These are phyloP conservation scores for Sinella curviseta DNA, from an alignment of 1,140 invertebrate genomes.

Conservation along the genomic window DNA sequence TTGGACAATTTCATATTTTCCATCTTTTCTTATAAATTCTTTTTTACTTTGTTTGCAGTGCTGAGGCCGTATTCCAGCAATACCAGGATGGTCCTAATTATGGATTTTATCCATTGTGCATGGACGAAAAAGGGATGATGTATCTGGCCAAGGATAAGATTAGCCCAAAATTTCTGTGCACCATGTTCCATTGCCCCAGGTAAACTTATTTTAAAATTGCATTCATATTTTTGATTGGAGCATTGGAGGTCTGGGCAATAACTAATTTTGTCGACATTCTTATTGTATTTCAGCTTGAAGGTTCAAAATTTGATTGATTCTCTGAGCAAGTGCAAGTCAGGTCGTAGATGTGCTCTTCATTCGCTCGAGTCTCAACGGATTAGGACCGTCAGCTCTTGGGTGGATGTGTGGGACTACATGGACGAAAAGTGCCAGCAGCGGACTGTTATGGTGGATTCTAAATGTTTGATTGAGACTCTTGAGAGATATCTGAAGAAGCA, in stretches of 20 bases:
- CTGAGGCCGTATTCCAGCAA: conserved; percentile 80
- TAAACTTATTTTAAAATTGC: conserved; percentile 55
- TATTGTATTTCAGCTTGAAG: conserved; percentile 24
- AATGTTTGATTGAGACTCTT: conserved; percentile 76
- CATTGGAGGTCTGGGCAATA: too few relatives aligned
- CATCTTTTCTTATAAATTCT: neutral
- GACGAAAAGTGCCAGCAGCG: conserved; percentile 77
- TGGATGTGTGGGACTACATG: conserved; percentile 85
- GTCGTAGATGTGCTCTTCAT: conserved; percentile 79
- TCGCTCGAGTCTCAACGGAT: conserved; percentile 81
- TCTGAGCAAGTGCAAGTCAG: conserved; percentile 81
- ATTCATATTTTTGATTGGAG: too few relatives aligned
- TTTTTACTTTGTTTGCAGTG: conserved; percentile 62
- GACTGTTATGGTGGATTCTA: conserved; percentile 79
- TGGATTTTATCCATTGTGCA: conserved; percentile 77
- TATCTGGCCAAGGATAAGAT: conserved; percentile 67
- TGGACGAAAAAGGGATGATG: conserved; percentile 65
- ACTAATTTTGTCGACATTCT: too few relatives aligned
- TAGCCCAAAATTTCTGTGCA: conserved; percentile 74
- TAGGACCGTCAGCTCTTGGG: conserved; percentile 65
- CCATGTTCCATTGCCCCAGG: conserved; percentile 82
- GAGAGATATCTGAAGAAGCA: conserved; percentile 88
- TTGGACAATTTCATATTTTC: conserved; percentile 8
- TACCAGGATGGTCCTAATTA: conserved; percentile 76
- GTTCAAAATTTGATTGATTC: conserved; percentile 66